A percentile compares a stretch with the other conserved stretches of the same genome.
Conservation (phyloP, 2,797 vertebrate species). For the Fratercula arctica region DNA sequence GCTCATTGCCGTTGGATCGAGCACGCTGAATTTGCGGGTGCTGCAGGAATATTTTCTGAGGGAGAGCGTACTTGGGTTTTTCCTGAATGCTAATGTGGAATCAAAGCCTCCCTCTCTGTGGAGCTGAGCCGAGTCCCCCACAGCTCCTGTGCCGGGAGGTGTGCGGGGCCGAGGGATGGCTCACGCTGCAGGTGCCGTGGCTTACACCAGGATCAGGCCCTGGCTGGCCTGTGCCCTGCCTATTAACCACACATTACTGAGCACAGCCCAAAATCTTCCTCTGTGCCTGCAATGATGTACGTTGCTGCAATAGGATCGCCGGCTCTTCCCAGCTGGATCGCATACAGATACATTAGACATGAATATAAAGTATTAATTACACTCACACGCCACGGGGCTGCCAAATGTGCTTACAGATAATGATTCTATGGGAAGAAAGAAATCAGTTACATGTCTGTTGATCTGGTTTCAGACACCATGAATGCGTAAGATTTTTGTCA, state of each 20-base stretch:
- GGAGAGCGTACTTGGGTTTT: not conserved
- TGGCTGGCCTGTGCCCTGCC: not conserved
- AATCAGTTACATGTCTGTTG: rapidly evolving
- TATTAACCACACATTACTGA: rapidly evolving
- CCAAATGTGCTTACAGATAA: not conserved
- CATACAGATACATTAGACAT: not conserved
- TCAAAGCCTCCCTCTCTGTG: rapidly evolving
- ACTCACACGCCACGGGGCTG: not conserved
- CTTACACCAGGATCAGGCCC: not conserved
- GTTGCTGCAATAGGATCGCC: not conserved
- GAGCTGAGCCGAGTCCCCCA: rapidly evolving
- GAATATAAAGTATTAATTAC: not conserved
- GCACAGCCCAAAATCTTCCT: not conserved
- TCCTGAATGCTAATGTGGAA: rapidly evolving
- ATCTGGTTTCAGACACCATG: not conserved
- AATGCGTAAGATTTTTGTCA: rapidly evolving
- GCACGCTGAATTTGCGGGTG: not conserved
- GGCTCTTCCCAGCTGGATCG: not conserved
- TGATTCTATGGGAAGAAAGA: not conserved
- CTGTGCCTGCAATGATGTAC: not conserved
- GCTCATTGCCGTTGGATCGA: rapidly evolving
- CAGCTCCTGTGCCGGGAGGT: rapidly evolving
- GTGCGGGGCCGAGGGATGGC: not conserved
- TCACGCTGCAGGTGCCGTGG: rapidly evolving
- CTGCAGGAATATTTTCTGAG: not conserved